Evolutionary conservation across 2,797 vertebrate species (phyloP), one percentile per base, ranked within the genome.

Genomic region (Diceros bicornis): DNA sequence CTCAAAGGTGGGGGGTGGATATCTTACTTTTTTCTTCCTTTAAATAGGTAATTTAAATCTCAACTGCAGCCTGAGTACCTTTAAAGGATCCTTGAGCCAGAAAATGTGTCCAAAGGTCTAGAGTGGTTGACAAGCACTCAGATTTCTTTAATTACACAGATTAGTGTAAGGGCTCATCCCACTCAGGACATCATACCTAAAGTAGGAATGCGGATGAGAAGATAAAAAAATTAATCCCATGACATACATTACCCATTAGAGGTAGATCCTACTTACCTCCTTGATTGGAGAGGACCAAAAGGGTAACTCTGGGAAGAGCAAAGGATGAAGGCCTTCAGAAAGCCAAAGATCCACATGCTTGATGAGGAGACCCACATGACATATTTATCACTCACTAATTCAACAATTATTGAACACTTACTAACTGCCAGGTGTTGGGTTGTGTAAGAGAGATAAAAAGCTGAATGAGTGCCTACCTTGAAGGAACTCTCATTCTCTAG

Each of bases 91-190:
- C 6, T 6, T 29, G 68, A 69, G 32, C 27, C 29, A 72, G n/a
- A 96, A 83, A 75, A 27, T 66, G 2, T 37, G 25, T 62, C 32
- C 29, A 34, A 61, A 77, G 37, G 14, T 86, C 37, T 74, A 47
- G 3, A 68, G 7, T 6, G 17, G 20, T 27, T 85, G 37, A 55
- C 25, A 62, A 90, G 66, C 52, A 75, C 23, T 64, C 32, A 29
- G 8, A 86, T 79, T 72, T 84, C n/a, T 90, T 96, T 61, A 61
- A 81, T 83, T 74, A 79, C 11, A 78, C 6, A 69, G 62, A 93
- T 69, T 57, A 87, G 47, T 37, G 12, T 16, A 29, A 93, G 41
- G 78, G 34, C 41, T 57, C 34, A 6, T 87, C 34, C 78, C 44
- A 59, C 37, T 83, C n/a, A 91, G 55, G 25, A 72, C n/a, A 81